Base-by-base conservation (phyloP, 2,888 invertebrate species). In the Apoda limacodes region DNA sequence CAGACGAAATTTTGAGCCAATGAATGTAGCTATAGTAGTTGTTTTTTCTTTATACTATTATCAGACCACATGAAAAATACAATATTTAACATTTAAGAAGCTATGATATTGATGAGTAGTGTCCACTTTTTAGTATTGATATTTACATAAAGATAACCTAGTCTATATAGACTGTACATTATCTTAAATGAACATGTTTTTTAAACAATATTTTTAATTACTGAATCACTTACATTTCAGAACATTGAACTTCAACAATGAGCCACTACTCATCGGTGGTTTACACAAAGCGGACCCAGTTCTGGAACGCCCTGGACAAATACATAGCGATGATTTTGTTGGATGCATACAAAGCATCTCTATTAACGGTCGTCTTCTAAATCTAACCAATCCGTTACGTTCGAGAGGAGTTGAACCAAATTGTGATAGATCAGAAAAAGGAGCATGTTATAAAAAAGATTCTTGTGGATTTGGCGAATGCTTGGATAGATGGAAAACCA, bases 291-390 rank as follows among this genome's bases (percentile, higher is more conserved):
- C 95, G 0, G 93, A 93, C 66, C 92, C 94, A 9, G 88, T 95
- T 1, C 68, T 95, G 13, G 93, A 95, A 60, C 85, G 95, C 24
- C 93, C 93, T 0, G 94, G 93, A 0, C 95, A 96, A 69, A 87
- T 97, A 21, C 90, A 90, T 51, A 89, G 95, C 0, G 95, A 96
- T 57, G 96, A 97, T 60, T 88, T 98, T 37, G 89, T 96, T 9
- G 98, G 98, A 4, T 98, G 98, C 57, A 87, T 97, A 44, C 94
- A 95, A 55, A 93, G 93, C 45, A 89, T 96, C 2, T 86, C 90
- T 0, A 86, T 97, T 30, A 95, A 97, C 54, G 95, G 95, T 3
- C 85, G 93, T 12, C 78, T 87, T 1, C 60, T 95, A 13, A 95
- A 95, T 57, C 74, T 95, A 29, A 91, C 91, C 35, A 88, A 83